Conservation (phyloP, 2,113 vertebrate species). For the Misgurnus anguillicaudatus region DNA sequence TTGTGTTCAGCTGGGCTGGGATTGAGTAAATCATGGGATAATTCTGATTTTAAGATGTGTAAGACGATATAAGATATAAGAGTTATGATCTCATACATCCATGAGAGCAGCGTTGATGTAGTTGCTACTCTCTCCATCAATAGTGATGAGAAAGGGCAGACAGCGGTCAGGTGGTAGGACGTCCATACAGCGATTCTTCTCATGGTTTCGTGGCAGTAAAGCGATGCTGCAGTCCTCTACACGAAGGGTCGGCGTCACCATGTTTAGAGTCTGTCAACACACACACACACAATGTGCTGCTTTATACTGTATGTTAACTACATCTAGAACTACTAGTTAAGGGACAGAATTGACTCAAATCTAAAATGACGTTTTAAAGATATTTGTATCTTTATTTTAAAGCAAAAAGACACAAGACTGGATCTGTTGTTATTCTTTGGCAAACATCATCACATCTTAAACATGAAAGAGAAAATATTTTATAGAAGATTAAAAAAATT, state of each 20-base stretch:
- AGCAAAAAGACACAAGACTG: no score
- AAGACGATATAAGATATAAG: neutral
- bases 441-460: no score
- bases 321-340: no score
- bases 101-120: conserved; percentile 98
- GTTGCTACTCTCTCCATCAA: conserved; percentile 98
- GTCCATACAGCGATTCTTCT: conserved; percentile 99
- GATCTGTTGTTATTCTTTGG: no score
- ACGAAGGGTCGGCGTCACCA: conserved; percentile 94
- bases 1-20: no score
- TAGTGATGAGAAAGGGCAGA: conserved; percentile 98
- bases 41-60: no score
- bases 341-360: no score
- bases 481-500: neutral
- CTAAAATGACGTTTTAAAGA: no score
- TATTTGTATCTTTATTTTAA: no score
- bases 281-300: conserved; percentile 15
- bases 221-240: conserved; percentile 99
- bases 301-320: no score
- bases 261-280: conserved; percentile 89
- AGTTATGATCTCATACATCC: conserved; percentile 81
- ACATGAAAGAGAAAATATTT: no score
- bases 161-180: conserved; percentile 96
- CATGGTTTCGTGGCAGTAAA: conserved; percentile 92
- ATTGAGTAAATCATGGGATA: no score